These are phyloP conservation scores for Neoseiulus cucumeris DNA, from an alignment of 1,140 invertebrate genomes.

Conservation along the genomic window DNA sequence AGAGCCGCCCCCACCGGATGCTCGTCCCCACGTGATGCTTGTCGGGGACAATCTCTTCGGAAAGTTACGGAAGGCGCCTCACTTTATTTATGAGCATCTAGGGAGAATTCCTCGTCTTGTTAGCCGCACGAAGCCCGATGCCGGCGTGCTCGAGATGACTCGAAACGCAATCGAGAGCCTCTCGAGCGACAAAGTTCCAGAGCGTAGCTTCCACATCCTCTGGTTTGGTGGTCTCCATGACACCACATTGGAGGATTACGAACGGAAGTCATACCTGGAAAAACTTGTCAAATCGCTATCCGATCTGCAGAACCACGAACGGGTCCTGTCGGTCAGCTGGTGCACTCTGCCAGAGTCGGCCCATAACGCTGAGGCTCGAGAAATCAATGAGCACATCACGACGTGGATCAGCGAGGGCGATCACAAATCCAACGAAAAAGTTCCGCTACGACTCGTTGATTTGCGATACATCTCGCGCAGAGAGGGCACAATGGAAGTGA, in stretches of 20 bases:
- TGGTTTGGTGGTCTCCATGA: background rate
- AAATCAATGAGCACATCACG: background rate
- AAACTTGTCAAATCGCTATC: background rate
- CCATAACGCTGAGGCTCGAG: background rate
- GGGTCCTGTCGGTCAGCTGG: background rate
- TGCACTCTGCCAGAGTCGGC: background rate
- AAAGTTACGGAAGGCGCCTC: background rate
- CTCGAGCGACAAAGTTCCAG: background rate
- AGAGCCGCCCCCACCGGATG: background rate
- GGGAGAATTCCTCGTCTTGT: background rate
- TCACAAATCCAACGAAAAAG: no score
- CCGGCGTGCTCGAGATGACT: background rate
- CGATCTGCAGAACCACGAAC: background rate
- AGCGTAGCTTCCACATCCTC: constrained; percentile 2
- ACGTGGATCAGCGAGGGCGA: background rate
- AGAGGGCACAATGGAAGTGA: background rate
- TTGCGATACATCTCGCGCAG: constrained; percentile 3
- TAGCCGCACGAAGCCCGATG: background rate
- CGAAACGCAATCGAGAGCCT: background rate
- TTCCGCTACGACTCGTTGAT: background rate
- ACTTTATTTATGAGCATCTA: background rate
- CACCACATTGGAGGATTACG: constrained; percentile 1
- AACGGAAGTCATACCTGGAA: background rate
- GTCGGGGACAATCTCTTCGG: background rate
- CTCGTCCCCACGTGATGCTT: background rate